Base-by-base conservation (phyloP, 2,888 invertebrate species). In the Ophion obscuratus region DNA sequence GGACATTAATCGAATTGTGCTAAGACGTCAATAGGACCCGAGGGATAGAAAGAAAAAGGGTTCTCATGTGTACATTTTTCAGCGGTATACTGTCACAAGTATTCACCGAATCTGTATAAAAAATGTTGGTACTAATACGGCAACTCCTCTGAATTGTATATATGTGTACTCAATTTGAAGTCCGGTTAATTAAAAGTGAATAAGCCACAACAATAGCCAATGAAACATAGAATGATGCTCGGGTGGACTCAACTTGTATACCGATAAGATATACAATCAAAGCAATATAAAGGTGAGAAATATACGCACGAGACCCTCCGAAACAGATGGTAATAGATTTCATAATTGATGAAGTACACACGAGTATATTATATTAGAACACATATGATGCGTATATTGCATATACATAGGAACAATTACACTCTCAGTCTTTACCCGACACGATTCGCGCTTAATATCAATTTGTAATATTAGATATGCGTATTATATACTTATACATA, bases 31-130 rank as follows among this genome's bases (percentile, higher is more conserved):
- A 66, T 67, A 77, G 31, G 10, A 57, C 31, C 57, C 53, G 66
- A 67, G 27, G 57, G 53, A 67, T 67, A 47, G 66, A 77, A 66
- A 53, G 75, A 67, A 64, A 71, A 53, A 47, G 64, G 64, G 24
- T 75, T 77, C 67, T 77, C 57, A 77, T 77, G 76, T 76, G 76
- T 77, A 67, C 57, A 71, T 57, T 71, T 71, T 57, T 71, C 71
- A 71, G 71, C 71, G 53, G 71, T 71, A 71, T 71, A 70, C 53
- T 70, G 57, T 57, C 71, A 53, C 57, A 57, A 71, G 24, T 31
- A 71, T 71, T 53, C 57, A 71, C 59, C 53, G 31, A 71, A 71
- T 71, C 24, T 36, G 31, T 71, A 71, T 71, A 71, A 53, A 57
- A 27, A 53, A 71, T 17, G 2, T 57, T 17, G 71, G 27, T 31